Conservation (phyloP, 2,113 vertebrate genomes). For the Gnathonemus longibarbis region DNA sequence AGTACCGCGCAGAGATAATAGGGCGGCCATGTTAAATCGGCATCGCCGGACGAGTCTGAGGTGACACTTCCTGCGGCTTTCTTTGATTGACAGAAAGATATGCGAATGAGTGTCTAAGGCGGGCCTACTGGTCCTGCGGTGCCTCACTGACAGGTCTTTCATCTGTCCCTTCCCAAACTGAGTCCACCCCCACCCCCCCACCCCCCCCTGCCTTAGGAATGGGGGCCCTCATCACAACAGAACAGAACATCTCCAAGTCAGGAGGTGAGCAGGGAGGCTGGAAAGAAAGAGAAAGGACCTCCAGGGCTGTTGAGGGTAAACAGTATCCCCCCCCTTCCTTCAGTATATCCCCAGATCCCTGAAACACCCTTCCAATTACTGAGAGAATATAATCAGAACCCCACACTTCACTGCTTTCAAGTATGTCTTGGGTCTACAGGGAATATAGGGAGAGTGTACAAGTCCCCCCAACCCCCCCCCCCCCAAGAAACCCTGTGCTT, state of each 20-base stretch:
- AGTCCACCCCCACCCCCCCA: neutral
- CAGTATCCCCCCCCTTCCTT: neutral
- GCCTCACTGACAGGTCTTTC: neutral
- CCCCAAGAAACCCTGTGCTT: neutral
- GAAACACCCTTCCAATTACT: slow-evolving; percentile 64
- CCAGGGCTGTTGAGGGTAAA: neutral
- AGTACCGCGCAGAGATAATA: neutral
- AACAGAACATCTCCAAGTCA: neutral
- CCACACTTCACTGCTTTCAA: slow-evolving; percentile 73
- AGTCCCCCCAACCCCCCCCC: neutral
- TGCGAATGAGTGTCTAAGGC: neutral
- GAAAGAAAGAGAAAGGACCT: neutral
- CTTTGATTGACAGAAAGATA: neutral
- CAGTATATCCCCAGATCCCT: slow-evolving; percentile 15
- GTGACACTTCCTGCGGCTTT: neutral
- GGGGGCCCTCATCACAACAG: neutral
- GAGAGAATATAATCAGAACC: slow-evolving; percentile 65
- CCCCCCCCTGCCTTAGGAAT: neutral
- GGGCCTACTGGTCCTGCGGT: neutral
- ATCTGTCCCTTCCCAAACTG: neutral
- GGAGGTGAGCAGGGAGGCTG: neutral
- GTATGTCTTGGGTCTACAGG: slow-evolving; percentile 60
- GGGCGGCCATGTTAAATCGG: neutral
- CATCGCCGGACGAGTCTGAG: neutral
- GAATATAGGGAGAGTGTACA: slow-evolving; percentile 48